Base-by-base conservation (phyloP, 2,113 vertebrate genomes). In the Perognathus longimembris region DNA sequence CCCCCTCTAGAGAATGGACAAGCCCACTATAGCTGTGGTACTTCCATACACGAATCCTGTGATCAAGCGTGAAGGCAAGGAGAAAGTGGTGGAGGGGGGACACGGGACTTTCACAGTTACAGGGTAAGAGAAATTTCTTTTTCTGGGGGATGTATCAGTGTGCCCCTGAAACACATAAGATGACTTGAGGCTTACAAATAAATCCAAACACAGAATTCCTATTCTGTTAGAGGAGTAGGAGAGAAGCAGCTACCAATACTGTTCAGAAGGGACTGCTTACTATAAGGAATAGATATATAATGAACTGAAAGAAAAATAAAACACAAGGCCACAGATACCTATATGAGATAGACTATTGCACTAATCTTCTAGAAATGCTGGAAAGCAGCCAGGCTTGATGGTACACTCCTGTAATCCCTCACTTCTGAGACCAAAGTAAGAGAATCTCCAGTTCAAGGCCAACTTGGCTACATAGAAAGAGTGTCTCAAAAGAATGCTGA, bases 11-110 rank as follows among this genome's bases (percentile, higher is more conserved):
- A 63, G 30, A 64, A 26, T 64, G 26, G 54, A 15, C 50, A 54
- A 54, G 50, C 50, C 50, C 12, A 54, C 50, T 15, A 54, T 54
- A 45, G 71, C 28, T 42, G 21, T 11, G 0, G 6, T 45, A 64
- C 32, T 45, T 76, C 63, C 40, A 10, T 36, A 66, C 45, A 45
- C 12, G 45, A 61, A 63, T 14, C 64, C 42, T 24, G 32, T 80
- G 59, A 22, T 24, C 59, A 18, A 21, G 2, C 1, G 6, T 1
- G 0, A 21, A 45, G 11, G 28, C 18, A 59, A 2, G 14, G 50
- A 38, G 3, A 86, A 78, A 63, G 15, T 3, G 2, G 70, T 74
- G 21, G 42, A 30, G 74, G 45, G 12, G 12, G 30, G 24, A 42
- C 34, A 64, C 17, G 3, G 34, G 63, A 50, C 34, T 54, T 34